Base-by-base conservation (phyloP, 2,113 vertebrate genomes). In the Polypterus bichir region DNA sequence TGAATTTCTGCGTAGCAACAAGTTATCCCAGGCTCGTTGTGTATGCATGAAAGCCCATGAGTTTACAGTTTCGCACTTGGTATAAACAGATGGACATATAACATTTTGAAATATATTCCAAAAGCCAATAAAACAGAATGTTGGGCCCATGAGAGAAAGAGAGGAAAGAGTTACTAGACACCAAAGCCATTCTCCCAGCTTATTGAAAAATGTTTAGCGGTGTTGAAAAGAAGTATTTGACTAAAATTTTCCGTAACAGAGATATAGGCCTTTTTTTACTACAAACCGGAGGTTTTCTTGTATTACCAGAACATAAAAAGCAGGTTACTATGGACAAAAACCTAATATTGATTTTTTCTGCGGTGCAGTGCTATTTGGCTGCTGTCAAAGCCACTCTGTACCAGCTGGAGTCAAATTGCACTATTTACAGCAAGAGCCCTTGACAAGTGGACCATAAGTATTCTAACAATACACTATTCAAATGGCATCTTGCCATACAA, bases 341-440 rank as follows among this genome's bases (percentile, higher is more conserved):
- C 85, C 88, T 79, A 78, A 70, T 92, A 97, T 95, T 90, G 94
- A 97, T 95, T 94, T 88, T 88, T 27, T 89, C 80, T 88, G 89
- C 82, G 73, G 83, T 85, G 89, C 89, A 87, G 90, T 90, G 89
- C 91, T 90, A 89, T 92, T 87, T 90, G 89, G 90, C 86, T 82
- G 81, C 91, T 93, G 92, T 94, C 92, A 94, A 89, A 92, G 88
- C 86, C 85, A 88, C 89, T 91, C 87, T 94, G 89, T 85, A 93
- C 93, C 92, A 93, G 93, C 90, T 91, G 92, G 93, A 94, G 92
- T 95, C 91, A 97, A 95, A 97, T 93, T 93, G 91, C 91, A 89
- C 90, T 91, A 91, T 97, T 97, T 94, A 93, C 90, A 91, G 91
- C 82, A 77, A 91, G 86, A 89, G 89, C 83, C 77, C 85, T 88